Evolutionary conservation across 2,888 invertebrate genomes (phyloP).

Genomic region (Stenichneumon culpator): DNA sequence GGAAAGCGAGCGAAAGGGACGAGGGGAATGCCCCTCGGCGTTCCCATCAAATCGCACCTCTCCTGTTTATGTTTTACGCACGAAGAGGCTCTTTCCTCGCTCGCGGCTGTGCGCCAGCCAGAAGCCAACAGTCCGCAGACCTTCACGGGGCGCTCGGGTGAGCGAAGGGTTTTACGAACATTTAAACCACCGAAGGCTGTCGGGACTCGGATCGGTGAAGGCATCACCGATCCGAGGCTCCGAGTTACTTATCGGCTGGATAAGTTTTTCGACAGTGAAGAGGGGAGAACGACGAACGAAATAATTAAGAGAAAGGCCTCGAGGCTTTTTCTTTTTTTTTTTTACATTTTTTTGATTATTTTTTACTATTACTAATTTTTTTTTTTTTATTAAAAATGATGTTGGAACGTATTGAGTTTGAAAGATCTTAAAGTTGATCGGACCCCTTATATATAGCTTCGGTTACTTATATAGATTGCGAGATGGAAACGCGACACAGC

Average conservation of each 20-base stretch:
- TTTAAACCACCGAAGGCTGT: constrained; percentile 43
- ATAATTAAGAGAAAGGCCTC: too few species aligned
- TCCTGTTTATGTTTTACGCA: constrained; percentile 81
- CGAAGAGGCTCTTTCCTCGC: constrained; percentile 60
- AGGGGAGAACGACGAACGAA: not conserved
- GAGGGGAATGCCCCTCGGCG: constrained; percentile 66
- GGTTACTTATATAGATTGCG: not conserved
- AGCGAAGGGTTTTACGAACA: constrained; percentile 17
- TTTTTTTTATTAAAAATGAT: not conserved
- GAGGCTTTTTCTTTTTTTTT: not conserved
- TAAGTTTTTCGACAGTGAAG: not conserved
- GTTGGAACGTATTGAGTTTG: too few species aligned
- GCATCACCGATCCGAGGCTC: not conserved
- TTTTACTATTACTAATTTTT: not conserved
- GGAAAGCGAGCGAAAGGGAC: constrained; percentile 17
- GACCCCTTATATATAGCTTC: not conserved
- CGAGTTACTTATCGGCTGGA: not conserved
- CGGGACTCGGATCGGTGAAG: not conserved
- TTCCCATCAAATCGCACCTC: constrained; percentile 83
- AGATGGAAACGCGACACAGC: not conserved
- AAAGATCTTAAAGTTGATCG: not conserved
- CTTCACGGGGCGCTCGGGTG: constrained; percentile 44
- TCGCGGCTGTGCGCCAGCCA: constrained; percentile 6
- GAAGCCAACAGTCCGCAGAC: constrained; percentile 51
- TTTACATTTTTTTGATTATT: not conserved